phyloP scores from a whole-genome alignment of 2,113 vertebrate species.

The Apteryx mantelli region DNA sequence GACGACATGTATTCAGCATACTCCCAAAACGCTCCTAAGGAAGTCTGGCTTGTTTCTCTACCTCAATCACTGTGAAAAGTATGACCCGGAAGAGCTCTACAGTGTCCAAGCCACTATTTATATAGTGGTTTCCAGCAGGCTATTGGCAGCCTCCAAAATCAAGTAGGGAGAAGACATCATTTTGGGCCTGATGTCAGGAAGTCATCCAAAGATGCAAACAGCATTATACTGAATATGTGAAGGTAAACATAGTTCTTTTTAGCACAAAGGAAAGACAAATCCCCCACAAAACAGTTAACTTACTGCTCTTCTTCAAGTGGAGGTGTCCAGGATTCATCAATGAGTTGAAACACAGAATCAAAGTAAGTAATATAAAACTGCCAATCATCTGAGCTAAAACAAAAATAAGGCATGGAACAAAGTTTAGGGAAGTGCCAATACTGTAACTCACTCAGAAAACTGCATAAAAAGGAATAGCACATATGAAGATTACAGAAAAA shows the following conservation, averaged over 20 bases:
- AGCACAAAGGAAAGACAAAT: neutral
- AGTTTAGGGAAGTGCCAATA: slow-evolving; percentile 36
- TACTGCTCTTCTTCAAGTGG: slow-evolving; percentile 91
- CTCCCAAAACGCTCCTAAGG: neutral
- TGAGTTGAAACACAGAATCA: slow-evolving; percentile 93
- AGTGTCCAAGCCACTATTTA: neutral
- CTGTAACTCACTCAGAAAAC: neutral
- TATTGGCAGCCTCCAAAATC: neutral
- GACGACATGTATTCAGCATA: rapidly evolving
- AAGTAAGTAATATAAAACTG: slow-evolving; percentile 97
- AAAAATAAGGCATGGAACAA: slow-evolving; percentile 61
- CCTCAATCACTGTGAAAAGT: neutral
- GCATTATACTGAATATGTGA: rapidly evolving
- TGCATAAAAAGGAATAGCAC: neutral
- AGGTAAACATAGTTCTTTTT: neutral
- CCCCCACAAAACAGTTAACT: slow-evolving; percentile 68
- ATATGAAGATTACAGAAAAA: neutral
- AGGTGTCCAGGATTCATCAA: slow-evolving; percentile 90
- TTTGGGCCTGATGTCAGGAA: neutral
- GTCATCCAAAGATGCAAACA: neutral
- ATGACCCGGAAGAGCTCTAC: rapidly evolving
- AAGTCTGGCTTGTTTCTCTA: neutral
- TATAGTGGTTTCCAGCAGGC: neutral
- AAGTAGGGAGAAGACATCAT: neutral
- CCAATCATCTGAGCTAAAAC: slow-evolving; percentile 96